phyloP scores from a whole-genome alignment of 2,113 vertebrate genomes.

The Osmerus mordax region DNA sequence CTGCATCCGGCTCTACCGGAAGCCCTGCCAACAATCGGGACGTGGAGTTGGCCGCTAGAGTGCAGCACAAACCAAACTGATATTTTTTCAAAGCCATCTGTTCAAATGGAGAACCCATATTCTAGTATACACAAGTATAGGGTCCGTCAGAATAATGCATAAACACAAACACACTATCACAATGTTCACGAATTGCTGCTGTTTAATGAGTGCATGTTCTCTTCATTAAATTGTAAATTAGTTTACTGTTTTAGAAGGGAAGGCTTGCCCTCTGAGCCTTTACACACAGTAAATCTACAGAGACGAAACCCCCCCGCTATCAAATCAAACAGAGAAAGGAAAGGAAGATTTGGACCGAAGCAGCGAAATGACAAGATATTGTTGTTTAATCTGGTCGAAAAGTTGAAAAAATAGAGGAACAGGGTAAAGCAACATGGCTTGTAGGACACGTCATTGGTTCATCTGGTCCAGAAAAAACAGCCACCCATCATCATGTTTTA shows the following conservation, averaged over 20 bases:
- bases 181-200: conserved; percentile 33
- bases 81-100: too few relatives aligned
- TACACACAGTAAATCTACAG: conserved; percentile 45
- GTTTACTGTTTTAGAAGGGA: conserved; percentile 41
- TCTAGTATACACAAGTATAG: background rate
- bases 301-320: conserved; percentile 3
- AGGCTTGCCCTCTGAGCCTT: conserved; percentile 48
- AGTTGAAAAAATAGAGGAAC: background rate
- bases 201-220: conserved; percentile 61
- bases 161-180: background rate
- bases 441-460: background rate
- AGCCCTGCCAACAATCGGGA: too few relatives aligned
- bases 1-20: conserved; percentile 19
- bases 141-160: too few relatives aligned
- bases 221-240: conserved; percentile 50
- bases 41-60: conserved; percentile 44
- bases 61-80: conserved; percentile 17
- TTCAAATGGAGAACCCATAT: too few relatives aligned
- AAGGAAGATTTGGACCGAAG: background rate
- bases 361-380: conserved; percentile 7
- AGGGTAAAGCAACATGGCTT: conserved; percentile 13
- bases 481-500: background rate
- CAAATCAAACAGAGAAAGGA: conserved; percentile 39
- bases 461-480: background rate
- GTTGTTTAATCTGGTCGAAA: background rate